Evolutionary conservation across 2,797 vertebrate genomes (phyloP), one percentile per base, ranked within the genome.

Genomic region (Onychomys leucogaster): DNA sequence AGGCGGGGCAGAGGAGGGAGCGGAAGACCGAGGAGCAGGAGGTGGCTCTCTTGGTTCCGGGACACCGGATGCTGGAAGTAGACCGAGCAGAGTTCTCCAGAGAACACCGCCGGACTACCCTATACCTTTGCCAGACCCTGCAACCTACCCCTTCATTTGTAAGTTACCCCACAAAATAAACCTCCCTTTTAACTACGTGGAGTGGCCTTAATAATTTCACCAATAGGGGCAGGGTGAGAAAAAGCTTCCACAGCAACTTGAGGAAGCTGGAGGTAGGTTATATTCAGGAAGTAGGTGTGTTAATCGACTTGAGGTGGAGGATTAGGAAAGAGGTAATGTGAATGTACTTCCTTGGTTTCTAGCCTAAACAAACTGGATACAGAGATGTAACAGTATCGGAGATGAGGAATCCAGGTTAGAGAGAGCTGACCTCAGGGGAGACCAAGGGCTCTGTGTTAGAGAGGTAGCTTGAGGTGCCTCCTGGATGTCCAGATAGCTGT

Each of bases 391-490:
- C 4, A 12, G 2, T 19, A 21, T 21, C 2, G 6, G 12, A 57
- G 63, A 69, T 9, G 46, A 75, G 37, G 43, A 86, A 10, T 6
- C 16, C 14, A 17, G 12, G 16, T 73, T 13, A 71, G 34, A 46
- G 25, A 27, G 37, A 59, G 34, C 7, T n/a, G 59, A 11, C 13
- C 2, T n/a, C 52, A 49, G 32, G 2, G 34, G 71, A 63, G n/a
- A 69, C 2, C 1, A 2, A 9, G 37, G 29, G 34, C 0, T 57
- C 19, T 37, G 25, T 4, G 67, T 23, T 3, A 29, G 71, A 11
- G 1, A 8, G 12, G 37, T 6, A 3, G 32, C 43, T 3, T 52
- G 32, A 55, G 37, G 9, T 0, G 16, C 2, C 43, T 43, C 7
- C 6, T n/a, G 27, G n/a, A 63, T 14, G 32, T 34, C 9, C 2